A percentile compares a stretch with the other conserved stretches of the same genome.
These are phyloP conservation scores for Lacanobia wlatinum DNA, from an alignment of 2,888 invertebrate genomes.

Conservation along the genomic window DNA sequence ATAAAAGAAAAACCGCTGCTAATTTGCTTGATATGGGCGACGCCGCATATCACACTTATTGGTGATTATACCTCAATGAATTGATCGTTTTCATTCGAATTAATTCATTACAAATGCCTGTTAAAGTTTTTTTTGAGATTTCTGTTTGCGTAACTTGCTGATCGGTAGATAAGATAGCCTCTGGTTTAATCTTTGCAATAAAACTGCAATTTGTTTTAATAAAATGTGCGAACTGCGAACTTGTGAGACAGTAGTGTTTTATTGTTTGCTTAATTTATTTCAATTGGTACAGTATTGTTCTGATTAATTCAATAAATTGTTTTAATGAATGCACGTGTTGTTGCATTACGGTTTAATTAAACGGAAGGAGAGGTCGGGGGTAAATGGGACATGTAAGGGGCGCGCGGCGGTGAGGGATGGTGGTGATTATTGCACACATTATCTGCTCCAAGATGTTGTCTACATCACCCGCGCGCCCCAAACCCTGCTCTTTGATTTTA, in stretches of 20 bases:
- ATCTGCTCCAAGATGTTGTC: constrained; percentile 75
- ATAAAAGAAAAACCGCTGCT: constrained; percentile 71
- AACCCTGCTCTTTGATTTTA: constrained; percentile 75
- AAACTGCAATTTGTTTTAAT: constrained; percentile 34
- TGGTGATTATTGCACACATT: constrained; percentile 87
- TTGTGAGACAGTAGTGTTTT: constrained; percentile 8
- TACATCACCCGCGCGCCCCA: constrained; percentile 69
- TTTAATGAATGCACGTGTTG: constrained; percentile 79
- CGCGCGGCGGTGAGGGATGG: constrained; percentile 81
- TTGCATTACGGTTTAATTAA: constrained; percentile 84
- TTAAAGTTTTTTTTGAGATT: constrained; percentile 56
- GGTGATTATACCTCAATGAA: constrained; percentile 76
- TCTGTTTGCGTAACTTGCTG: constrained; percentile 67
- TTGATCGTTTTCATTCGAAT: constrained; percentile 74
- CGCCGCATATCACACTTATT: constrained; percentile 73
- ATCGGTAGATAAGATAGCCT: constrained; percentile 60
- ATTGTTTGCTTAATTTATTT: constrained; percentile 35
- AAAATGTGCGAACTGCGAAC: not conserved
- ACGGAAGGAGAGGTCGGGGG: constrained; percentile 74
- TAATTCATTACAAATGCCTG: constrained; percentile 72
- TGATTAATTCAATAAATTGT: constrained; percentile 77
- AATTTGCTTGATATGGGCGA: constrained; percentile 76
- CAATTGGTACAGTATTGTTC: constrained; percentile 24
- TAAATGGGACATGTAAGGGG: constrained; percentile 79
- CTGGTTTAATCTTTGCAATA: constrained; percentile 31